Evolutionary conservation across 1,140 invertebrate genomes (phyloP), one percentile per base, ranked within the genome.

Genomic region (Orussus abietinus): DNA sequence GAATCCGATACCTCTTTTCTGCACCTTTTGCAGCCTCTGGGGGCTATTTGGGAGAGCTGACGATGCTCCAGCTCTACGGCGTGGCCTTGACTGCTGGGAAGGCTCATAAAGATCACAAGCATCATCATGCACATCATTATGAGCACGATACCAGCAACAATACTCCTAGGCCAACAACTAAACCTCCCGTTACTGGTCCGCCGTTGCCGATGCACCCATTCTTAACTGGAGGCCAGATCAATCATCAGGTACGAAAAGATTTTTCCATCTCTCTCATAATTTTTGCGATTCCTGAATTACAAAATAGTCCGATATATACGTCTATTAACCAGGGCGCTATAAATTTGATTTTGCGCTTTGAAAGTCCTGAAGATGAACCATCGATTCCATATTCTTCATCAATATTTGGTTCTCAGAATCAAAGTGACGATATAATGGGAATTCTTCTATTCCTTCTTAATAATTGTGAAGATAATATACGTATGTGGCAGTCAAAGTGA

Each of bases 101-200:
- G 66, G 86, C 86, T 0, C 87, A 89, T 59, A 83, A 80, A 37
- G 85, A 88, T 55, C 86, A 89, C 64, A 89, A 89, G 56, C 86
- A 89, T 51, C 86, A 89, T 56, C 86, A 89, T 55, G 86, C 77
- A 0, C 85, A 88, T 55, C 82, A 85, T 47, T 86, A 82, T 51
- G 81, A 82, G 51, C 85, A 88, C 52, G 82, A 88, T 45, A 69
- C 58, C 10, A 63, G 42, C 12, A 71, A 67, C 31, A 83, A 83
- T 2, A 70, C 62, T n/a, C 77, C 77, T 10, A 68, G 82, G 28
- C 78, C 80, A 14, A 63, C 69, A 1, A 73, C 75, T 0, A 72
- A 69, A 1, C 59, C 75, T 21, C 65, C 75, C 1, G 66, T 66
- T 0, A 81, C 80, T 0, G 77, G 78, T 25, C 75, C 80, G 2